Conservation (phyloP, 2,888 invertebrate genomes). For the Hyalella azteca region DNA sequence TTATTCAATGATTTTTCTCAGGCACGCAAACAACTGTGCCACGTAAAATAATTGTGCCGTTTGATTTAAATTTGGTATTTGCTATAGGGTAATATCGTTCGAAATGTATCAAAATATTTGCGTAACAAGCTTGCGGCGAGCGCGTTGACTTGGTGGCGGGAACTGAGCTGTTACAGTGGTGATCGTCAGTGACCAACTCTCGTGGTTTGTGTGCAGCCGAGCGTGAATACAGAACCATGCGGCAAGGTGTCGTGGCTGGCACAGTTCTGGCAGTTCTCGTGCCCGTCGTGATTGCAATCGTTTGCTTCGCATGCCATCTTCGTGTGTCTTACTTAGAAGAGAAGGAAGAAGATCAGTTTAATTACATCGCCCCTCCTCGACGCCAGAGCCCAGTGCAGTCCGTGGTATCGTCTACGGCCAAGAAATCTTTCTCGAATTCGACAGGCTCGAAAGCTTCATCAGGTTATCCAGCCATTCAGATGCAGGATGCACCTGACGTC, state of each 20-base stretch:
- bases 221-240: conserved; percentile 78
- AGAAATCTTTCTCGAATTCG: conserved; percentile 25
- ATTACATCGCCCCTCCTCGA: conserved; percentile 3
- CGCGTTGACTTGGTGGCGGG: conserved; percentile 19
- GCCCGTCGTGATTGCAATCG: conserved; percentile 67
- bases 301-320: conserved; percentile 56
- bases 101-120: no score
- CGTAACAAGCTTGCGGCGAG: background rate
- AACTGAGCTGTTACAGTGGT: background rate
- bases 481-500: conserved; percentile 35
- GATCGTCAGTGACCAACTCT: background rate
- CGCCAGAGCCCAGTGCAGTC: background rate
- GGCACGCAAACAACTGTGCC: no score
- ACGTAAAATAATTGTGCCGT: no score
- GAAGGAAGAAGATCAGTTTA: background rate
- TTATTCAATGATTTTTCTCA: no score
- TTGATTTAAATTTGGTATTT: no score
- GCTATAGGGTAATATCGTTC: no score
- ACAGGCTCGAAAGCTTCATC: conserved; percentile 2
- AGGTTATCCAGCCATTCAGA: background rate
- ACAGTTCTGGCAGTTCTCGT: conserved; percentile 78
- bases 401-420: background rate
- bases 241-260: conserved; percentile 78
- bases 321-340: conserved; percentile 3
- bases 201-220: conserved; percentile 62